Evolutionary conservation across 1,140 invertebrate species (phyloP).

Genomic region (Eurosta solidaginis): DNA sequence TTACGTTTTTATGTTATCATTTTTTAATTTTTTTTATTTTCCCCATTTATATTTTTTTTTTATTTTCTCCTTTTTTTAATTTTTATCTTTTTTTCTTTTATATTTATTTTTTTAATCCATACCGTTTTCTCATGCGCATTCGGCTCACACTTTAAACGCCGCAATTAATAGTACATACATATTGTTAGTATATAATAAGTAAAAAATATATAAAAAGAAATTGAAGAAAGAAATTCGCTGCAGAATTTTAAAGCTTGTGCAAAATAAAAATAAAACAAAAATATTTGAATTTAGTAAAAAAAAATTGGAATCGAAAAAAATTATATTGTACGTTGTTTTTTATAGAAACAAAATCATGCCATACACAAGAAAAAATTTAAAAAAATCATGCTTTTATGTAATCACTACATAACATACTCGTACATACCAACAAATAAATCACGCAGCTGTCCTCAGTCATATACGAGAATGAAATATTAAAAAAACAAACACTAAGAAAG

Average conservation of each 20-base stretch:
- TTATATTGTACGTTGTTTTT: background rate
- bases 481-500: background rate
- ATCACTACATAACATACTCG: background rate
- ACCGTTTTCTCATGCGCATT: background rate
- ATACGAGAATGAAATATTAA: background rate
- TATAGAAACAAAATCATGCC: background rate
- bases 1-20: too few relatives aligned
- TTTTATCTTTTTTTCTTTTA: too few relatives aligned
- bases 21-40: too few relatives aligned
- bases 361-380: background rate
- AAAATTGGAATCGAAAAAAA: background rate
- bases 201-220: background rate
- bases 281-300: background rate
- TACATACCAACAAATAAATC: background rate
- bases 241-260: conserved; percentile 11
- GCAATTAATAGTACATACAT: background rate
- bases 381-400: background rate
- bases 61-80: too few relatives aligned
- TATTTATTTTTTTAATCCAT: background rate
- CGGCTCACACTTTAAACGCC: background rate
- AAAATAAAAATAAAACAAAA: background rate
- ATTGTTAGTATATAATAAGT: background rate
- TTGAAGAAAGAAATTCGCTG: too few relatives aligned
- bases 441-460: background rate
- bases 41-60: too few relatives aligned